Percentiles rank a stretch among this genome's conserved stretches.
phyloP scores from a whole-genome alignment of 2,797 vertebrate genomes.

The Catamblyrhynchus diadema region DNA sequence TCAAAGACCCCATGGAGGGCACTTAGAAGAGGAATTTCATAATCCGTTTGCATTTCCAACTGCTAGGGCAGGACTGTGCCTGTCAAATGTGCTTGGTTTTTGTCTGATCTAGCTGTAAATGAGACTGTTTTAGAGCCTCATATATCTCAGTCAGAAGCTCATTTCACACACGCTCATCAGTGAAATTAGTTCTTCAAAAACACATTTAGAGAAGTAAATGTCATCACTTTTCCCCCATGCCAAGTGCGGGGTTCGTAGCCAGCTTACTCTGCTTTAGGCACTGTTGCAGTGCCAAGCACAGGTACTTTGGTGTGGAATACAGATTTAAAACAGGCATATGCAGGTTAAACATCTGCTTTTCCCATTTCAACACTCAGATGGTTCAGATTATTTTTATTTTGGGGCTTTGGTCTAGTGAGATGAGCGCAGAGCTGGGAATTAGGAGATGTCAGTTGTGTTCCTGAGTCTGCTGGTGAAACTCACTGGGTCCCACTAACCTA shows the following conservation, averaged over 20 bases:
- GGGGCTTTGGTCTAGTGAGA: neutral
- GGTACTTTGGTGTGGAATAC: neutral
- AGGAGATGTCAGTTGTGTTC: neutral
- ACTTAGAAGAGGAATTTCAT: neutral
- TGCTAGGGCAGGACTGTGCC: neutral
- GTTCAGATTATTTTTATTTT: neutral
- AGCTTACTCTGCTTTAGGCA: neutral
- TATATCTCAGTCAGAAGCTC: conserved; percentile 39
- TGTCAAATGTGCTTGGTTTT: neutral
- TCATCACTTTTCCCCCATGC: neutral
- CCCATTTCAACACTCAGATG: neutral
- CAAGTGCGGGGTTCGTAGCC: neutral
- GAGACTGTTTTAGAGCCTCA: conserved; percentile 23
- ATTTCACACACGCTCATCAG: conserved; percentile 46
- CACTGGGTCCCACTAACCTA: neutral
- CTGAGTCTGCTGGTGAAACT: neutral
- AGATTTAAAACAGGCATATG: neutral
- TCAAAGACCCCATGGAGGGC: neutral
- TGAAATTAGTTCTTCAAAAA: conserved; percentile 52
- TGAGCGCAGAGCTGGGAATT: neutral
- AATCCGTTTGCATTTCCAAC: neutral
- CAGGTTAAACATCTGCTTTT: neutral
- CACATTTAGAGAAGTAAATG: conserved; percentile 41
- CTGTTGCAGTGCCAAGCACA: neutral
- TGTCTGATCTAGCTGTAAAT: conserved; percentile 29